Evolutionary conservation across 1,140 invertebrate species (phyloP).

Genomic region (Palaemon carinicauda): DNA sequence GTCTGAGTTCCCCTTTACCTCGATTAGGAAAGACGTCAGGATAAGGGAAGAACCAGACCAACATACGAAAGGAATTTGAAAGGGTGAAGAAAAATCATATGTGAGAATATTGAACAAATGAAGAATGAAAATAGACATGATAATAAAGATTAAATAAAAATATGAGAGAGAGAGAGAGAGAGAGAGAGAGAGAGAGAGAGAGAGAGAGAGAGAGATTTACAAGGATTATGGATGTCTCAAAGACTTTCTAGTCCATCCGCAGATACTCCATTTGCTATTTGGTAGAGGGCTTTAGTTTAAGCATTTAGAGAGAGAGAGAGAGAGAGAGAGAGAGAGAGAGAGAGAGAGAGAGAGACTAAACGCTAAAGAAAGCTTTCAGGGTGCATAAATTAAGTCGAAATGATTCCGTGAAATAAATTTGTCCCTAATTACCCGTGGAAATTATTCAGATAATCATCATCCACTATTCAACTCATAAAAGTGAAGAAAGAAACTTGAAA

Average conservation of each 20-base stretch:
- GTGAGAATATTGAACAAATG: neutral
- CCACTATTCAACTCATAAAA: neutral
- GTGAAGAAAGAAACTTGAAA: too few species aligned
- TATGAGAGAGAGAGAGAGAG: neutral
- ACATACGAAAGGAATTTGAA: neutral
- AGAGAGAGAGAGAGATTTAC: neutral
- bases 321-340: conserved; percentile 19
- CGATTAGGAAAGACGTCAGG: conserved; percentile 28
- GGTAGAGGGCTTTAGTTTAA: too few species aligned
- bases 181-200: neutral
- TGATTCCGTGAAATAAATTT: conserved; percentile 26
- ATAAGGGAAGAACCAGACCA: neutral
- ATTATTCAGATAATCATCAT: neutral
- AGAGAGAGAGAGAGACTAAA: neutral
- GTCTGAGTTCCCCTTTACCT: conserved; percentile 27
- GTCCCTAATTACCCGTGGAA: conserved; percentile 23
- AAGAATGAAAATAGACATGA: neutral
- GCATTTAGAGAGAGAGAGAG: neutral
- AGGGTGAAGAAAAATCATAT: neutral
- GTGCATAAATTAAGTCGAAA: conserved; percentile 24
- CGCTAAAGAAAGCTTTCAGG: neutral
- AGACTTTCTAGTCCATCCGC: too few species aligned
- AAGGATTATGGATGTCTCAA: too few species aligned
- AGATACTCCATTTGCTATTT: too few species aligned
- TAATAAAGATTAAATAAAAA: neutral